Evolutionary conservation across 2,888 invertebrate genomes (phyloP).

Genomic region (Rambutsinella grinnellia): DNA sequence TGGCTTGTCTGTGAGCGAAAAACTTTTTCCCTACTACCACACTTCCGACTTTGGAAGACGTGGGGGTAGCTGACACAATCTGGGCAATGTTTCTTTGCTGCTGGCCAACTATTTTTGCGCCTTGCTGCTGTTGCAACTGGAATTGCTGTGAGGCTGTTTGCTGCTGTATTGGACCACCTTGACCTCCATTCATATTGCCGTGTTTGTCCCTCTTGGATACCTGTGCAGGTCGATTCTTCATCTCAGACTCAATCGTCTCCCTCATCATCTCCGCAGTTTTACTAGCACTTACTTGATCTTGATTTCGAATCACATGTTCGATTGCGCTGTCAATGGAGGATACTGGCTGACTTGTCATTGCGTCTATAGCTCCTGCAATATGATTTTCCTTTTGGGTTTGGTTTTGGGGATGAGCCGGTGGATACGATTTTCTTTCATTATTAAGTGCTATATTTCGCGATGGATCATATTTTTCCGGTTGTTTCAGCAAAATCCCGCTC

Average conservation of each 20-base stretch:
- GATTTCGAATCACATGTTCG: constrained; percentile 70
- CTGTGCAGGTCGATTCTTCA: constrained; percentile 87
- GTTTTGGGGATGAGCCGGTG: constrained; percentile 4
- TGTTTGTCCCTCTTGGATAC: constrained; percentile 81
- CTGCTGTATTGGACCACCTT: constrained; percentile 71
- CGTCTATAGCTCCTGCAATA: neutral
- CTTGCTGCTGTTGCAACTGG: constrained; percentile 48
- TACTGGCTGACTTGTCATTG: neutral
- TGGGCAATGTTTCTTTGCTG: constrained; percentile 51
- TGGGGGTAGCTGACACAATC: constrained; percentile 32
- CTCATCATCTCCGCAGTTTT: constrained; percentile 69
- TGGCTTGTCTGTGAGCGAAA: constrained; percentile 29
- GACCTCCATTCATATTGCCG: constrained; percentile 74
- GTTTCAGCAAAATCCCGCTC: constrained; percentile 63
- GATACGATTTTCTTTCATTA: constrained; percentile 18
- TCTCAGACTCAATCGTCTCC: constrained; percentile 92
- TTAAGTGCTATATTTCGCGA: constrained; percentile 36
- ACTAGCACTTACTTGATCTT: constrained; percentile 68
- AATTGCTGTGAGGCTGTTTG: constrained; percentile 60
- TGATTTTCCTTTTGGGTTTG: neutral
- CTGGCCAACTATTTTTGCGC: constrained; percentile 7
- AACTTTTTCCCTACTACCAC: constrained; percentile 44
- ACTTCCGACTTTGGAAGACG: constrained; percentile 31
- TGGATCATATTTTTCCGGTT: constrained; percentile 66
- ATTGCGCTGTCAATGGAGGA: constrained; percentile 63